phyloP scores from a whole-genome alignment of 2,888 invertebrate genomes.

The Tipula unca region DNA sequence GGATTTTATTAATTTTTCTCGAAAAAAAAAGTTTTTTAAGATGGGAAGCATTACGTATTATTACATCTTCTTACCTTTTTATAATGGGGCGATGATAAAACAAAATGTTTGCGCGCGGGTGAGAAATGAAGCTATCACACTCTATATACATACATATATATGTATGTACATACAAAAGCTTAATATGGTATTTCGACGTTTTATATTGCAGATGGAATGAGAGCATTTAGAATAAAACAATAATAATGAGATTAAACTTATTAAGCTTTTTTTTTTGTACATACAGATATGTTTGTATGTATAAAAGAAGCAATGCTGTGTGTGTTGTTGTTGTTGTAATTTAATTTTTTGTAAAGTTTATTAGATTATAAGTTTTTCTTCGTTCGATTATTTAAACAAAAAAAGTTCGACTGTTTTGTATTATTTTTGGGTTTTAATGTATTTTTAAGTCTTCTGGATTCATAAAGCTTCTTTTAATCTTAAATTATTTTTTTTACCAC shows the following conservation, averaged over 20 bases:
- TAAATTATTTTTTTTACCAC: not conserved
- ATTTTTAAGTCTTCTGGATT: not conserved
- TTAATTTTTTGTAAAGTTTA: not conserved
- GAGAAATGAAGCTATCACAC: not conserved
- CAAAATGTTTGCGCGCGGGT: not conserved
- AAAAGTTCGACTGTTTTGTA: not conserved
- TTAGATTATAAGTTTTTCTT: not conserved
- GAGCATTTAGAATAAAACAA: not conserved
- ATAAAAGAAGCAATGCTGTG: not conserved
- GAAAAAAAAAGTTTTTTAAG: not conserved
- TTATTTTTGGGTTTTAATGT: not conserved
- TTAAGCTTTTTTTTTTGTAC: not conserved
- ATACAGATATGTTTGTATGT: not conserved
- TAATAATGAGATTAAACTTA: not conserved
- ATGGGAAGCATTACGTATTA: not conserved
- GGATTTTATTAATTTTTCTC: not conserved
- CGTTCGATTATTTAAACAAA: not conserved
- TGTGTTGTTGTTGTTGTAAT: not conserved
- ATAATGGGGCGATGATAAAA: not conserved
- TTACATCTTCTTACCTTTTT: not conserved
- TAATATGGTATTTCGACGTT: not conserved
- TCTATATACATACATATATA: no score
- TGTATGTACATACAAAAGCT: no score
- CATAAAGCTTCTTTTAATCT: not conserved
- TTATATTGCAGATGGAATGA: not conserved